phyloP scores from a whole-genome alignment of 2,113 vertebrate species.

The Lycaon pictus region DNA sequence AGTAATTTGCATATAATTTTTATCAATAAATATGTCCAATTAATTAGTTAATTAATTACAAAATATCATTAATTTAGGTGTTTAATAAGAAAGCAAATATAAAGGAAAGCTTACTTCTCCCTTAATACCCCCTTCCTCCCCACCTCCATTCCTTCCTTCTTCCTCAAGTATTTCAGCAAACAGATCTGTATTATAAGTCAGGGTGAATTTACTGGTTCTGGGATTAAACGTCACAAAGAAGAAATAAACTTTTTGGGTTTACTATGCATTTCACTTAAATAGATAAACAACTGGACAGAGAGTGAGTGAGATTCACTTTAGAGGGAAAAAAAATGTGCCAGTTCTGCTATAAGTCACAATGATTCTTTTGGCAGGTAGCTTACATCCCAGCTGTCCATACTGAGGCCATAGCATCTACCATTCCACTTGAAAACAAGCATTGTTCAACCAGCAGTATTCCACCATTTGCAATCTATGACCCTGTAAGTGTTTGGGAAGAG shows the following conservation, averaged over 20 bases:
- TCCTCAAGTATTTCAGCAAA: background rate
- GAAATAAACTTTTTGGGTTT: background rate
- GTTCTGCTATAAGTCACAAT: background rate
- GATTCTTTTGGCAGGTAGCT: background rate
- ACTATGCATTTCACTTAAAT: background rate
- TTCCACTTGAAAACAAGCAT: background rate
- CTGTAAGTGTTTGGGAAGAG: background rate
- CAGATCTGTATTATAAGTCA: background rate
- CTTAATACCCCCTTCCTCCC: accelerated
- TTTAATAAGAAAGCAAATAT: background rate
- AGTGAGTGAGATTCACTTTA: background rate
- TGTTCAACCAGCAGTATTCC: background rate
- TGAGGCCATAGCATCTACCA: background rate
- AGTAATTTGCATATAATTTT: background rate
- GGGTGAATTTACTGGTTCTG: background rate
- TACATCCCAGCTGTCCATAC: accelerated
- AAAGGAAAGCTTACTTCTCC: background rate
- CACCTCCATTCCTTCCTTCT: background rate
- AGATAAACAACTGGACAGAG: background rate
- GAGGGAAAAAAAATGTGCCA: background rate
- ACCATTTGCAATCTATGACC: background rate
- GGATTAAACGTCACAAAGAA: background rate
- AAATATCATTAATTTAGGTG: background rate
- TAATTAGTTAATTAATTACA: background rate
- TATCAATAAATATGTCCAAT: background rate